Percentiles rank a stretch among this genome's conserved stretches.
These are phyloP conservation scores for Eupithecia abbreviata DNA, from an alignment of 2,888 invertebrate species.

Conservation along the genomic window DNA sequence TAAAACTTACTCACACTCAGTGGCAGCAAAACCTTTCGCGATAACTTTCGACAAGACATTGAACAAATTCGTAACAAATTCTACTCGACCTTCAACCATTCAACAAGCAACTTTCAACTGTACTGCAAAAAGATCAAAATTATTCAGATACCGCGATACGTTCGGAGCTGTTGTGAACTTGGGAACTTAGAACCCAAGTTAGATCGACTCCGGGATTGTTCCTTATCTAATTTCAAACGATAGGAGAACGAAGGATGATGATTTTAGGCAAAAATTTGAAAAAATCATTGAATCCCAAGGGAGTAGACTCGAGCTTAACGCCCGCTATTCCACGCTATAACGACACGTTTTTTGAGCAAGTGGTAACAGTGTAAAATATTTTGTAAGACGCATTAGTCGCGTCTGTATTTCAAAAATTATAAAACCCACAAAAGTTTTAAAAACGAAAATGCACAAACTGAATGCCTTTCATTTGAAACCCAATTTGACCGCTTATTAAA, in stretches of 20 bases:
- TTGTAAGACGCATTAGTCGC: too few species aligned
- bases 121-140: not conserved
- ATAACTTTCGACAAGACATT: slow-evolving; percentile 5
- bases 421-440: too few species aligned
- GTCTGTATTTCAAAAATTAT: too few species aligned
- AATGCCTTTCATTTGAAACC: too few species aligned
- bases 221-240: slow-evolving; percentile 37
- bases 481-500: too few species aligned
- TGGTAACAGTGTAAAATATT: too few species aligned
- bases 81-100: not conserved
- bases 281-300: too few species aligned
- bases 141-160: not conserved
- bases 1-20: not conserved
- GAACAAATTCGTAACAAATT: slow-evolving; percentile 9
- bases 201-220: slow-evolving; percentile 62
- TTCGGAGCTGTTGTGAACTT: not conserved
- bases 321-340: too few species aligned
- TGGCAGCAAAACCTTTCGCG: not conserved
- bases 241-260: slow-evolving; percentile 9
- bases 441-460: too few species aligned
- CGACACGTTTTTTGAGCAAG: too few species aligned
- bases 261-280: too few species aligned
- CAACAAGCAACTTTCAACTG: not conserved
- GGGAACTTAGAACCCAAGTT: slow-evolving; percentile 53
- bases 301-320: too few species aligned